Evolutionary conservation across 1,140 invertebrate genomes (phyloP).

Genomic region (Reticulitermes speratus): DNA sequence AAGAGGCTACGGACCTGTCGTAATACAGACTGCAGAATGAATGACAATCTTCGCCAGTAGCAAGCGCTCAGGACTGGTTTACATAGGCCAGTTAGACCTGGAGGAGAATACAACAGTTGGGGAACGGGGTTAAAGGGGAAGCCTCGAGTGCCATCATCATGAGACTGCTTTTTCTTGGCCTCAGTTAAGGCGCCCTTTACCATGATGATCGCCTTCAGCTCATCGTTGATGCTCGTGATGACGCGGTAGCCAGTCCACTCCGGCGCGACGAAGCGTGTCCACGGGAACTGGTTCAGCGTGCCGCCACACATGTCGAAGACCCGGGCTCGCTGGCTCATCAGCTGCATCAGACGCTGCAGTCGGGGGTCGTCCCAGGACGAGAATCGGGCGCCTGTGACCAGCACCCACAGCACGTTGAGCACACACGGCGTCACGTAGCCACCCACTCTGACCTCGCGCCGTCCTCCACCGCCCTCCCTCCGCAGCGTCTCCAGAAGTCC

Average conservation of each 20-base stretch:
- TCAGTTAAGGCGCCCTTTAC: neutral
- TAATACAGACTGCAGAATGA: too few relatives aligned
- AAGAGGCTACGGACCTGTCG: too few relatives aligned
- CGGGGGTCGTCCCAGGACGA: slow-evolving; percentile 49
- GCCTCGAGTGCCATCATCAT: too few relatives aligned
- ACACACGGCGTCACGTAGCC: slow-evolving; percentile 53
- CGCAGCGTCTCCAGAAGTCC: neutral
- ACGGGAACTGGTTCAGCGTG: slow-evolving; percentile 64
- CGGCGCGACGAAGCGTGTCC: slow-evolving; percentile 66
- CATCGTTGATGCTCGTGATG: slow-evolving; percentile 60
- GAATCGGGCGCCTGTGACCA: slow-evolving; percentile 63
- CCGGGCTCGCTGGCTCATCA: slow-evolving; percentile 48
- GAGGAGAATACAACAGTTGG: too few relatives aligned
- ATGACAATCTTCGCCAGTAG: too few relatives aligned
- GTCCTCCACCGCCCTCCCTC: neutral
- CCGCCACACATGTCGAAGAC: slow-evolving; percentile 69
- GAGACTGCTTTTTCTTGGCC: too few relatives aligned
- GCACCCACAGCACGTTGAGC: slow-evolving; percentile 73
- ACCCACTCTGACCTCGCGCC: slow-evolving; percentile 13
- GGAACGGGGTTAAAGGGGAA: too few relatives aligned
- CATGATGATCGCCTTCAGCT: slow-evolving; percentile 50
- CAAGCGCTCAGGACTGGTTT: too few relatives aligned
- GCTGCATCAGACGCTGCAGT: slow-evolving; percentile 58
- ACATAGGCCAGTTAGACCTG: too few relatives aligned
- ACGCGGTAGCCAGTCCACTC: slow-evolving; percentile 65